These are phyloP conservation scores for Drosophila lutescens DNA, from an alignment of 2,888 invertebrate genomes.

Conservation along the genomic window DNA sequence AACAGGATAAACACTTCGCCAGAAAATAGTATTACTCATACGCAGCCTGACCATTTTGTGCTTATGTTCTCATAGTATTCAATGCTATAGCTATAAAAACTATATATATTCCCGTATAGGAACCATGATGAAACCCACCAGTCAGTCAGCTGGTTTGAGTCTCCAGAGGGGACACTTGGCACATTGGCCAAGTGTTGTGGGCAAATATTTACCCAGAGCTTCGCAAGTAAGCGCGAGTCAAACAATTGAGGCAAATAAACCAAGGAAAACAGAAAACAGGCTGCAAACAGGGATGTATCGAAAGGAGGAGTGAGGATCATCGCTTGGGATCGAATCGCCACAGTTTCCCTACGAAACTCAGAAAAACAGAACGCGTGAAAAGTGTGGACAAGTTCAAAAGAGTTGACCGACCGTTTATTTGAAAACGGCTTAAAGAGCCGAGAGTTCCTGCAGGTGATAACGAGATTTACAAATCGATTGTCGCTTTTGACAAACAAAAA, in stretches of 20 bases:
- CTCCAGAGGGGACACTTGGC: conserved; percentile 63
- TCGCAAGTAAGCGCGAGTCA: conserved; percentile 81
- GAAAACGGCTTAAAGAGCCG: conserved; percentile 60
- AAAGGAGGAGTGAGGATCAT: conserved; percentile 21
- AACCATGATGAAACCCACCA: conserved; percentile 28
- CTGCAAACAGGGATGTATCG: conserved; percentile 53
- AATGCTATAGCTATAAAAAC: background rate
- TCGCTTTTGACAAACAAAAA: conserved; percentile 67
- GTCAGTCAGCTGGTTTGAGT: conserved; percentile 16
- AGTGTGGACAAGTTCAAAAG: conserved; percentile 62
- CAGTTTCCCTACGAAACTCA: conserved; percentile 50
- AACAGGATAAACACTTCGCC: conserved; percentile 29
- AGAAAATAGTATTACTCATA: conserved; percentile 24
- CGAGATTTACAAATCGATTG: conserved; percentile 81
- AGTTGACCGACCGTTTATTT: conserved; percentile 57
- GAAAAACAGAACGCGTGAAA: conserved; percentile 60
- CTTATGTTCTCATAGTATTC: conserved; percentile 9
- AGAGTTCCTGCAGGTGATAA: conserved; percentile 67
- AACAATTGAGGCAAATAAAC: conserved; percentile 74
- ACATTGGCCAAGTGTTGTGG: conserved; percentile 80
- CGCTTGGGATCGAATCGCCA: conserved; percentile 34
- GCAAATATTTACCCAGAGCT: conserved; percentile 76
- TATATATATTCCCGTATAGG: background rate
- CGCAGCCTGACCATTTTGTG: conserved; percentile 4
- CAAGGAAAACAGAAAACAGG: conserved; percentile 33